These are phyloP conservation scores for Amphipyra berbera DNA, from an alignment of 2,888 invertebrate species.

Conservation along the genomic window DNA sequence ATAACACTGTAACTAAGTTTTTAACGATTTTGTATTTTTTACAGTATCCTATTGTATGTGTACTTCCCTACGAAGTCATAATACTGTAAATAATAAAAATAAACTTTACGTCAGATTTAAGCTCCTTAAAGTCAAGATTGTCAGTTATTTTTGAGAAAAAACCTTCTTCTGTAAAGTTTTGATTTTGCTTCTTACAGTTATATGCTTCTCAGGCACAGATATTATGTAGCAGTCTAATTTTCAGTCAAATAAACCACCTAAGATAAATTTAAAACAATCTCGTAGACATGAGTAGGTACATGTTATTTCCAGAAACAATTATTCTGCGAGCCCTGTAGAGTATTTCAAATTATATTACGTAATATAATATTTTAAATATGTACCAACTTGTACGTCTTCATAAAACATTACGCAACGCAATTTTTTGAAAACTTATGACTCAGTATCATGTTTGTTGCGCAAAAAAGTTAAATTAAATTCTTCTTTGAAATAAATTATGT, in stretches of 20 bases:
- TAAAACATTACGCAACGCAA: slow-evolving; percentile 8
- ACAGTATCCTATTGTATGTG: too few species aligned
- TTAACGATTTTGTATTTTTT: too few species aligned
- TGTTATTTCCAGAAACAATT: background rate
- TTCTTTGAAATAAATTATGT: slow-evolving; percentile 11
- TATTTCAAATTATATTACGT: background rate
- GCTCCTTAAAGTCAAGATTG: too few species aligned
- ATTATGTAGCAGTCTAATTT: slow-evolving; percentile 1
- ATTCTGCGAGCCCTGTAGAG: background rate
- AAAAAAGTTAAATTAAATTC: slow-evolving; percentile 10
- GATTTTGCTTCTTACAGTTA: too few species aligned
- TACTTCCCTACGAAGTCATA: too few species aligned
- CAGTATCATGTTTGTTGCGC: background rate
- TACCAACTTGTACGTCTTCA: slow-evolving; percentile 10
- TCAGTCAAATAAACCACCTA: slow-evolving; percentile 1
- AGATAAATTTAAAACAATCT: slow-evolving; percentile 4
- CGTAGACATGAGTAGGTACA: background rate
- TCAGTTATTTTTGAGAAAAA: too few species aligned
- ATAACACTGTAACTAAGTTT: too few species aligned
- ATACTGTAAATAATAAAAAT: too few species aligned
- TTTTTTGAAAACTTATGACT: background rate
- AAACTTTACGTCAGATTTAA: too few species aligned
- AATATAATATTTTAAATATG: slow-evolving; percentile 8
- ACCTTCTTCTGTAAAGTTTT: too few species aligned
- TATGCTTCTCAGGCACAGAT: too few species aligned